Conservation (phyloP, 2,888 invertebrate species). For the Salticus scenicus region DNA sequence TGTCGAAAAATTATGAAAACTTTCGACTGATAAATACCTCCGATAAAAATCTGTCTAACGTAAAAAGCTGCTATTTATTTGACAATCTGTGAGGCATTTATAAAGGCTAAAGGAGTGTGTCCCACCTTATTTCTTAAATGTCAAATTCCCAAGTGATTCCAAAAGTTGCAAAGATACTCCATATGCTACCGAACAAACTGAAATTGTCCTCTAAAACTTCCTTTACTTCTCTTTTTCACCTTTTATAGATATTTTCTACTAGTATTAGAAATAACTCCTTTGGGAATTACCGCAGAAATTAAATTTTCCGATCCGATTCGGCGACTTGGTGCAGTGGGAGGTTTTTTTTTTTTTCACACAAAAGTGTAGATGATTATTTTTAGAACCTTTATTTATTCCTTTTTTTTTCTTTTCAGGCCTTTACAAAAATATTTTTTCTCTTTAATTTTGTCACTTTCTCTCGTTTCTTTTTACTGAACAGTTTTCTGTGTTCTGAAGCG, state of each 20-base stretch:
- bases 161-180: constrained; percentile 36
- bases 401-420: constrained; percentile 18
- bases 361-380: constrained; percentile 41
- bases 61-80: too few relatives aligned
- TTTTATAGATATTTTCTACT: constrained; percentile 30
- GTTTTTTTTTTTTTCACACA: constrained; percentile 17
- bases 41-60: too few relatives aligned
- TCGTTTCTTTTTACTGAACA: constrained; percentile 8
- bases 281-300: constrained; percentile 55
- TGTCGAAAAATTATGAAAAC: too few relatives aligned
- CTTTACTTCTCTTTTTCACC: neutral
- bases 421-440: constrained; percentile 24
- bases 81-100: too few relatives aligned
- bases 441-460: neutral
- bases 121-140: constrained; percentile 50
- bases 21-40: too few relatives aligned
- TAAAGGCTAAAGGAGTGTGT: neutral
- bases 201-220: constrained; percentile 43
- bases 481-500: constrained; percentile 17
- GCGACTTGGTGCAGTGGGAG: constrained; percentile 49
- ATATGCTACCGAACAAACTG: constrained; percentile 33
- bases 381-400: constrained; percentile 1
- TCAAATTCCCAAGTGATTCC: constrained; percentile 44
- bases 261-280: constrained; percentile 56
- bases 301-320: constrained; percentile 65